Evolutionary conservation across 2,113 vertebrate species (phyloP).

Genomic region (Stigmatopora nigra): DNA sequence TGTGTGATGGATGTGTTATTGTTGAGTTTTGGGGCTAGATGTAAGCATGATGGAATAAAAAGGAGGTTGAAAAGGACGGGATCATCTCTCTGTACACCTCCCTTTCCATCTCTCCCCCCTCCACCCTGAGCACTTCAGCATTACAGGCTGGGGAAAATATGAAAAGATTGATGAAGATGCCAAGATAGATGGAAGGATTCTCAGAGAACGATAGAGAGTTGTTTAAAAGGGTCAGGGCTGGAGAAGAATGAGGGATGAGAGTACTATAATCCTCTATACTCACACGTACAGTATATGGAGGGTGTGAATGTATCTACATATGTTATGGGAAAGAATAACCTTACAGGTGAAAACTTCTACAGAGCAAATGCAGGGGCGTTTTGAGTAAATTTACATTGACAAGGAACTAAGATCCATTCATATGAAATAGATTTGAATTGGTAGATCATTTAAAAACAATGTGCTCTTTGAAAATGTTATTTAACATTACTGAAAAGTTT

Average conservation of each 20-base stretch:
- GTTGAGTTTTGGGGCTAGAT: conserved; percentile 62
- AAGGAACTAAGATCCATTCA: not conserved
- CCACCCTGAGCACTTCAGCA: conserved; percentile 28
- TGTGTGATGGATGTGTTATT: conserved; percentile 67
- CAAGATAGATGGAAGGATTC: conserved; percentile 60
- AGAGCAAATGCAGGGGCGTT: not conserved
- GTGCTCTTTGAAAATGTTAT: not conserved
- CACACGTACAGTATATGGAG: conserved; percentile 18
- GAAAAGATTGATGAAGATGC: conserved; percentile 52
- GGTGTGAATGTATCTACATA: conserved; percentile 18
- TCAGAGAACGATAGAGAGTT: conserved; percentile 55
- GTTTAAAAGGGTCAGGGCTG: conserved; percentile 63
- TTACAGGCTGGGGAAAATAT: conserved; percentile 14
- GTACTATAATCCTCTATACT: conserved; percentile 43
- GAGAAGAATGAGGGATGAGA: conserved; percentile 56
- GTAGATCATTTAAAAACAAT: not conserved
- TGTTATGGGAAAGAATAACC: conserved; percentile 1
- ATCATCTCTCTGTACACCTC: conserved; percentile 60
- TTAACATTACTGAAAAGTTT: not conserved
- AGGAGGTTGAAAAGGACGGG: conserved; percentile 60
- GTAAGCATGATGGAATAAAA: conserved; percentile 66
- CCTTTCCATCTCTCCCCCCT: conserved; percentile 36
- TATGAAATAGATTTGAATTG: not conserved
- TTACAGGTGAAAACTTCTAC: not conserved
- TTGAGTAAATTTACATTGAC: not conserved